Conservation (phyloP, 2,888 invertebrate genomes). For the Thereva unica region DNA sequence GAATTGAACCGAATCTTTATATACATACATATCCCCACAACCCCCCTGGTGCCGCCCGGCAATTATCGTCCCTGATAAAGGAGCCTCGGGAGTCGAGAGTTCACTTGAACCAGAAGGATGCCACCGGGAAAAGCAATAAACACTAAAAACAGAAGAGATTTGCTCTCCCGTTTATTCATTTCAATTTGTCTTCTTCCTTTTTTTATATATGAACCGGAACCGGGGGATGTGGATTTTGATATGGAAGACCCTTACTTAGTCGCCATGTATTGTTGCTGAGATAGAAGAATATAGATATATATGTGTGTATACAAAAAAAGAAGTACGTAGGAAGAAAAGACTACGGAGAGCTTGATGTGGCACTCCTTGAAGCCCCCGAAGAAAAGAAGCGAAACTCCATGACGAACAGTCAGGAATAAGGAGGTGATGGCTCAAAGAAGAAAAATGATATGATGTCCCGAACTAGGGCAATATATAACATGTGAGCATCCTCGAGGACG, state of each 20-base stretch:
- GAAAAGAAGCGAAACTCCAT: too few relatives aligned
- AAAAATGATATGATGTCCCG: too few relatives aligned
- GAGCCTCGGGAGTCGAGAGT: conserved; percentile 3
- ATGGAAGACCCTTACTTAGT: not conserved
- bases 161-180: conserved; percentile 6
- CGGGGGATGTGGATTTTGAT: not conserved
- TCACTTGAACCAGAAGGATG: not conserved
- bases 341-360: too few relatives aligned
- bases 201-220: not conserved
- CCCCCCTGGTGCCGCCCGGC: conserved; percentile 7
- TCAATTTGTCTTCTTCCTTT: conserved; percentile 14
- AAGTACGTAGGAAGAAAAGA: too few relatives aligned
- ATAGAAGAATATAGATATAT: too few relatives aligned
- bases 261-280: too few relatives aligned
- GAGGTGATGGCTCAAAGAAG: too few relatives aligned
- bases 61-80: conserved; percentile 2
- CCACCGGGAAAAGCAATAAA: not conserved
- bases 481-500: too few relatives aligned
- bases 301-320: too few relatives aligned
- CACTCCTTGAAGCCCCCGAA: too few relatives aligned
- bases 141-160: conserved; percentile 3
- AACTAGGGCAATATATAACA: too few relatives aligned
- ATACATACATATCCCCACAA: not conserved
- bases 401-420: too few relatives aligned
- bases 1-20: not conserved